Base-by-base conservation (phyloP, 2,888 invertebrate species). In the Tuta absoluta region DNA sequence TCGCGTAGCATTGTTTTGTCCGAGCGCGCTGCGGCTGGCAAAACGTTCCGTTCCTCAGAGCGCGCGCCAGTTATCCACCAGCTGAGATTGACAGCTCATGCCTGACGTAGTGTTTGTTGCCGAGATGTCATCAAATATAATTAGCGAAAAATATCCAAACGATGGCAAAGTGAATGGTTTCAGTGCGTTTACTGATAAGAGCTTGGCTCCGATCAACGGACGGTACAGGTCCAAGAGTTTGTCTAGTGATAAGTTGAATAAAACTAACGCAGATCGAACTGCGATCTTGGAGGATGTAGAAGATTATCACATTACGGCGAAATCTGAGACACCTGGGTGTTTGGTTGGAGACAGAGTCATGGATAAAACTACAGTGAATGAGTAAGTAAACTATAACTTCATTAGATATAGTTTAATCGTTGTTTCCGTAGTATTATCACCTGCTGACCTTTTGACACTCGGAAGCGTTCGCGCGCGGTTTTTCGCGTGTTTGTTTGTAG, bases 211-310 rank as follows among this genome's bases (percentile, higher is more conserved):
- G 57, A 71, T 88, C 63, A 89, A 85, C 68, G 82, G 79, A 58
- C 81, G 89, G 73, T 89, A 87, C 72, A 81, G 89, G 65, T 89
- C 91, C 45, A 91, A 87, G 69, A 91, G 91, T 87, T 84, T 91
- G 72, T 91, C 91, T 48, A 88, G 89, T 87, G 91, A 91, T 84
- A 91, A 91, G 79, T 86, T 91, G 74, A 90, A 88, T 70, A 84
- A 89, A 75, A 78, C 80, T 19, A 89, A 89, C 70, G 87, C 85
- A 62, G 91, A 91, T 73, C 83, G 90, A 12, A 86, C 89, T 8
- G 91, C 91, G 37, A 91, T 91, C 64, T 73, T 91, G 73, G 87
- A 89, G 69, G 90, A 91, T 82, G 82, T 87, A 17, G 91, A 91
- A 67, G 85, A 81, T 24, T 83, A 90, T 62, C 84, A 90, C 74